These are phyloP conservation scores for Rhinoderma darwinii DNA, from an alignment of 2,113 vertebrate genomes.

Conservation along the genomic window DNA sequence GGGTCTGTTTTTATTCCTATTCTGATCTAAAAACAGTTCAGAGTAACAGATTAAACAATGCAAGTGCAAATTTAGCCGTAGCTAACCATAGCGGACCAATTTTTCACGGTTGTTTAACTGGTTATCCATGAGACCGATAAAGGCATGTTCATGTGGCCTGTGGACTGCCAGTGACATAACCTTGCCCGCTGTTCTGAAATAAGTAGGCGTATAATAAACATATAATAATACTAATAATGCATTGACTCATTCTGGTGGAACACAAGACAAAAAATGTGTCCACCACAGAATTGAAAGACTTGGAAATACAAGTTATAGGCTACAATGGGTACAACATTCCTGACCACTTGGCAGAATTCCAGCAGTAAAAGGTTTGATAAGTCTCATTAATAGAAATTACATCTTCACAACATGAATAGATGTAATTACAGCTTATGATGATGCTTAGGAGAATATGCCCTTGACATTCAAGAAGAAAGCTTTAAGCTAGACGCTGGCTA, in stretches of 20 bases:
- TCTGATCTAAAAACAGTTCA: too few relatives aligned
- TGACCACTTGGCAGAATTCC: not conserved
- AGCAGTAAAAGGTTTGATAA: constrained; percentile 19
- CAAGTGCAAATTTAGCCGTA: too few relatives aligned
- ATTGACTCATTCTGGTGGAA: not conserved
- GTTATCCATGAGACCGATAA: too few relatives aligned
- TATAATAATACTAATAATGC: not conserved
- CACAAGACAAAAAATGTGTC: not conserved
- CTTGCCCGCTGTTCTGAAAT: too few relatives aligned
- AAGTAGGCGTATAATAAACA: too few relatives aligned
- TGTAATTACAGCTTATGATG: constrained; percentile 32
- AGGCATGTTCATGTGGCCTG: too few relatives aligned
- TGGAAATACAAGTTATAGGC: not conserved
- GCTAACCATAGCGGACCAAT: too few relatives aligned
- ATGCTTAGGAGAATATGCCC: constrained; percentile 24
- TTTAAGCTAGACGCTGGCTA: constrained; percentile 27
- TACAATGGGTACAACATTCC: not conserved
- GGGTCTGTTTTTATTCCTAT: too few relatives aligned
- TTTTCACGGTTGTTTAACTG: too few relatives aligned
- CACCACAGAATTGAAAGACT: not conserved
- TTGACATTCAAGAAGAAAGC: constrained; percentile 42
- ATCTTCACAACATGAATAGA: constrained; percentile 13
- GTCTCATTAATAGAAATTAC: constrained; percentile 22
- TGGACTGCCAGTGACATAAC: too few relatives aligned
- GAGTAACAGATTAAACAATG: too few relatives aligned